These are phyloP conservation scores for Xiphophorus couchianus DNA, from an alignment of 2,113 vertebrate genomes.

Conservation along the genomic window DNA sequence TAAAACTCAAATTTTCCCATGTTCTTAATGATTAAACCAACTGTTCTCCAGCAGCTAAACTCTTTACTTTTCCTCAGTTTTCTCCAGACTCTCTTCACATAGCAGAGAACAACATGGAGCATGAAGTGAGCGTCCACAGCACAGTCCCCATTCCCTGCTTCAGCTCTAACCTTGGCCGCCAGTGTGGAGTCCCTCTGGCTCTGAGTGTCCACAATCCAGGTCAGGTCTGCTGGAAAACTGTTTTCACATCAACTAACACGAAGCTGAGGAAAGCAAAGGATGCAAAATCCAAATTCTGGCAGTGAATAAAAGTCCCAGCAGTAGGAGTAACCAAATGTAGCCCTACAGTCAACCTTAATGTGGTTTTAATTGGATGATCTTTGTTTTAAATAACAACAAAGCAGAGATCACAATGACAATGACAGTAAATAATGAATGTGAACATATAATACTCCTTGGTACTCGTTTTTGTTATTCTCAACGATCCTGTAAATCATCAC, in stretches of 20 bases:
- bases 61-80: conserved; percentile 69
- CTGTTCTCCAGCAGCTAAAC: neutral
- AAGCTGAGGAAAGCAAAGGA: neutral
- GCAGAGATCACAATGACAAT: too few relatives aligned
- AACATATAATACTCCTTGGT: neutral
- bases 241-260: neutral
- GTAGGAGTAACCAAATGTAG: too few relatives aligned
- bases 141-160: conserved; percentile 79
- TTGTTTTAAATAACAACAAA: too few relatives aligned
- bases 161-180: conserved; percentile 33
- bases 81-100: conserved; percentile 81
- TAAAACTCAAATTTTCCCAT: conserved; percentile 41
- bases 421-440: too few relatives aligned
- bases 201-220: conserved; percentile 79
- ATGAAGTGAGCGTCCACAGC: conserved; percentile 81
- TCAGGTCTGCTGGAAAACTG: conserved; percentile 35
- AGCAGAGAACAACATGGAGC: conserved; percentile 80
- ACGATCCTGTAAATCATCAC: neutral
- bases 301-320: neutral
- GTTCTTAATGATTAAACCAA: neutral
- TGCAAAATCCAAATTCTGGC: neutral
- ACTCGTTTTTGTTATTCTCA: neutral
- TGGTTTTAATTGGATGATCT: too few relatives aligned
- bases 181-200: conserved; percentile 79
- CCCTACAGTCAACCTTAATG: too few relatives aligned